These are phyloP conservation scores for Bicyclus anynana DNA, from an alignment of 1,140 invertebrate species.

Conservation along the genomic window DNA sequence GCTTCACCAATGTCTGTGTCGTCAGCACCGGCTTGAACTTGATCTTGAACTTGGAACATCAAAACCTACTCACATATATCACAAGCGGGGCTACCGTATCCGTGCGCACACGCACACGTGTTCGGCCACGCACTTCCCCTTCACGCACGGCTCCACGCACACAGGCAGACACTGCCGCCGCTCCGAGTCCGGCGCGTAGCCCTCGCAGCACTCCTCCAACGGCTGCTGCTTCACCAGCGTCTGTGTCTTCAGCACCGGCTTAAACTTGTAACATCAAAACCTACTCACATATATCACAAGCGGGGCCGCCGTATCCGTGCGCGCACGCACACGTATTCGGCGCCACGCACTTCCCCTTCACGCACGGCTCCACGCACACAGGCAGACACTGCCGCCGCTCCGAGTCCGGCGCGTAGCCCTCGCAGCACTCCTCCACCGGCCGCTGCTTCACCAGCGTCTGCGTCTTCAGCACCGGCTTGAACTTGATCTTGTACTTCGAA, in stretches of 20 bases:
- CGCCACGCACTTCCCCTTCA: slow-evolving; percentile 89
- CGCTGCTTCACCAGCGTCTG: slow-evolving; percentile 84
- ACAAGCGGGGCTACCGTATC: slow-evolving; percentile 92
- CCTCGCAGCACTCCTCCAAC: slow-evolving; percentile 89
- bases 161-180: slow-evolving; percentile 85
- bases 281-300: slow-evolving; percentile 91
- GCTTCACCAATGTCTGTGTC: slow-evolving; percentile 84
- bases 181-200: slow-evolving; percentile 81
- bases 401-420: slow-evolving; percentile 81
- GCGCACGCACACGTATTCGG: slow-evolving; percentile 93
- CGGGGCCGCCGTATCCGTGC: slow-evolving; percentile 90
- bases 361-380: slow-evolving; percentile 87
- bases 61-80: slow-evolving; percentile 86
- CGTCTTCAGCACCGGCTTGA: slow-evolving; percentile 84
- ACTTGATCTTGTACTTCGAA: slow-evolving; percentile 89
- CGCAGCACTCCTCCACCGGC: slow-evolving; percentile 90
- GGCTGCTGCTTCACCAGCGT: slow-evolving; percentile 84
- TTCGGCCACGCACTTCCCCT: slow-evolving; percentile 93
- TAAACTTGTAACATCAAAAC: slow-evolving; percentile 77
- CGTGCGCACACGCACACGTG: slow-evolving; percentile 90
- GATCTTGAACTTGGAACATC: slow-evolving; percentile 88
- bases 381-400: slow-evolving; percentile 83
- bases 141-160: slow-evolving; percentile 88
- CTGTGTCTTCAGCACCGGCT: slow-evolving; percentile 84
- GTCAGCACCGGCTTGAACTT: slow-evolving; percentile 85